Evolutionary conservation across 2,888 invertebrate genomes (phyloP).

Genomic region (Caenorhabditis panamensis): DNA sequence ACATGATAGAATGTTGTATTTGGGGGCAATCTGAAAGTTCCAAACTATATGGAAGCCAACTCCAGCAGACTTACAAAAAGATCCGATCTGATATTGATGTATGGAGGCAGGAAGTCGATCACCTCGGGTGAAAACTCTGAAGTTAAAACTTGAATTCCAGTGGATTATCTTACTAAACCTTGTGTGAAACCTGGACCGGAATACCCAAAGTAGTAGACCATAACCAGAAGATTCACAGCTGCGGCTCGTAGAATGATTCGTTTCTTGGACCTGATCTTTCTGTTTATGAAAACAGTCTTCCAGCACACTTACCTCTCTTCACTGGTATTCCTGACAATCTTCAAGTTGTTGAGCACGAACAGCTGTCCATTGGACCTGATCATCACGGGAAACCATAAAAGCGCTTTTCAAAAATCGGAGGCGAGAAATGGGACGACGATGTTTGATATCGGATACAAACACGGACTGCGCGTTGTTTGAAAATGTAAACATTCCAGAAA

Average conservation of each 20-base stretch:
- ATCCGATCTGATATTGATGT: slow-evolving; percentile 42
- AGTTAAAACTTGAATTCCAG: no score
- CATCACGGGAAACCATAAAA: slow-evolving; percentile 22
- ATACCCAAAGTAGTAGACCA: slow-evolving; percentile 26
- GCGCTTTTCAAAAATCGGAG: slow-evolving; percentile 14
- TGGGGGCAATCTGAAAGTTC: slow-evolving; percentile 48
- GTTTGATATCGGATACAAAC: slow-evolving; percentile 37
- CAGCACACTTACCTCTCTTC: no score
- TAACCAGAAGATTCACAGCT: slow-evolving; percentile 28
- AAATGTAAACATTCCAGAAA: slow-evolving; percentile 49
- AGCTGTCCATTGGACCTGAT: slow-evolving; percentile 17
- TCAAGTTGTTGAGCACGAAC: slow-evolving; percentile 17
- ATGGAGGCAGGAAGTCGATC: slow-evolving; percentile 32
- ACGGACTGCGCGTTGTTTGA: slow-evolving; percentile 45
- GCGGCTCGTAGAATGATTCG: slow-evolving; percentile 25
- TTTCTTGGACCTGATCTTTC: slow-evolving; percentile 23
- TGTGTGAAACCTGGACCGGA: no score
- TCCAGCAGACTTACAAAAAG: slow-evolving; percentile 22
- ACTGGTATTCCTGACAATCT: slow-evolving; percentile 12
- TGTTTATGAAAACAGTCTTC: no score
- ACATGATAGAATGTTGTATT: slow-evolving; percentile 34
- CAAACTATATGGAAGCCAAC: no score
- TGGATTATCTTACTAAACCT: no score
- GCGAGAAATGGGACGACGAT: neutral
- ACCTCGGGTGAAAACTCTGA: neutral